Conservation (phyloP, 64 coral and sea anemone genomes). For the Actinia tenebrosa region DNA sequence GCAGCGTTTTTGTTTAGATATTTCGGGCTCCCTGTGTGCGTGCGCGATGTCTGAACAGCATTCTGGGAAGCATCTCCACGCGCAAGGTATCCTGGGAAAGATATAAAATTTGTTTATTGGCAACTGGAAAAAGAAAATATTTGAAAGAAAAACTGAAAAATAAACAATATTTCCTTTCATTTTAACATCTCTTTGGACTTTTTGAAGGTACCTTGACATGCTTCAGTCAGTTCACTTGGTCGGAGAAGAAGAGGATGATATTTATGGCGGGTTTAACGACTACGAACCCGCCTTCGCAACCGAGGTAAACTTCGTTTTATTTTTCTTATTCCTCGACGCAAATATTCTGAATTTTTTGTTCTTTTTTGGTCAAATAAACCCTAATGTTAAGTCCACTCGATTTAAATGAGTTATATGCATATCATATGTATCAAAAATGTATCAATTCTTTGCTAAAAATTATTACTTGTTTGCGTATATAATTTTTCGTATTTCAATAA, state of each 20-base stretch:
- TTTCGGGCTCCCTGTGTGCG: not conserved
- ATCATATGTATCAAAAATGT: not conserved
- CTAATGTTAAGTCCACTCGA: not conserved
- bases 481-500: not conserved
- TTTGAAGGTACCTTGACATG: conserved; percentile 43
- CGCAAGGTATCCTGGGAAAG: conserved; percentile 45
- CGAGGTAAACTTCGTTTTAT: conserved; percentile 44
- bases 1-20: not conserved
- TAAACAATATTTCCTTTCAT: not conserved
- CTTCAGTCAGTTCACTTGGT: conserved; percentile 92
- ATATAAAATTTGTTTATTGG: conserved; percentile 64
- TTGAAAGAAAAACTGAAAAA: conserved; percentile 4
- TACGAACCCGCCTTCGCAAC: conserved; percentile 96
- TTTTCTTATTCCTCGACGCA: not conserved
- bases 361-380: not conserved
- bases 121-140: conserved; percentile 41
- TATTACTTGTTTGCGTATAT: not conserved
- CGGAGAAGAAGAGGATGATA: conserved; percentile 90
- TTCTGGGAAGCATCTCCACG: not conserved
- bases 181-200: not conserved
- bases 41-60: conserved; percentile 15
- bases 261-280: conserved; percentile 96
- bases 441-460: not conserved
- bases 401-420: not conserved
- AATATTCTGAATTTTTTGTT: not conserved